These are phyloP conservation scores for Plecotus auritus DNA, from an alignment of 2,113 vertebrate species.

Conservation along the genomic window DNA sequence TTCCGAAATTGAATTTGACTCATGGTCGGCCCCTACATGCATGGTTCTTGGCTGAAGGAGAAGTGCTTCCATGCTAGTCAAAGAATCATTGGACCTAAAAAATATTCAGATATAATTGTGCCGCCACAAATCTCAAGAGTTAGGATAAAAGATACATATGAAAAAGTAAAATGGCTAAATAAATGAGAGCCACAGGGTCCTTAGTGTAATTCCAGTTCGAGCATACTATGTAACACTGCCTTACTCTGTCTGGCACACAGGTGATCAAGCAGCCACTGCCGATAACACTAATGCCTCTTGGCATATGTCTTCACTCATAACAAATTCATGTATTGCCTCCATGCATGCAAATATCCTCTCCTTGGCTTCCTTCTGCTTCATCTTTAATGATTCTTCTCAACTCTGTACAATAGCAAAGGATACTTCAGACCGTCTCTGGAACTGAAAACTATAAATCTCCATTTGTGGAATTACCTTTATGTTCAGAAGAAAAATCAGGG, in stretches of 20 bases:
- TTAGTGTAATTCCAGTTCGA: neutral
- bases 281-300: neutral
- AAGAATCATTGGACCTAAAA: neutral
- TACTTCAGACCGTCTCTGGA: neutral
- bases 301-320: slow-evolving; percentile 33
- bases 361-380: neutral
- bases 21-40: neutral
- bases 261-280: neutral
- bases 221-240: neutral
- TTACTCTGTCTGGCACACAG: neutral
- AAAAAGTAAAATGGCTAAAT: slow-evolving; percentile 24
- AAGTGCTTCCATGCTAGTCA: neutral
- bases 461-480: neutral
- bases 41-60: neutral
- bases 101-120: neutral
- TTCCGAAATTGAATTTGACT: slow-evolving; percentile 17
- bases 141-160: neutral
- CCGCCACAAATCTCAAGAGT: neutral
- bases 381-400: neutral
- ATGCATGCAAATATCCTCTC: neutral
- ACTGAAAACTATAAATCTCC: neutral
- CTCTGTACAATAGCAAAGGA: neutral
- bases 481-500: neutral
- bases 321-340: neutral
- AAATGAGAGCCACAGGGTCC: neutral